Evolutionary conservation across 2,797 vertebrate species (phyloP).

Genomic region (Loris lydekkerianus): DNA sequence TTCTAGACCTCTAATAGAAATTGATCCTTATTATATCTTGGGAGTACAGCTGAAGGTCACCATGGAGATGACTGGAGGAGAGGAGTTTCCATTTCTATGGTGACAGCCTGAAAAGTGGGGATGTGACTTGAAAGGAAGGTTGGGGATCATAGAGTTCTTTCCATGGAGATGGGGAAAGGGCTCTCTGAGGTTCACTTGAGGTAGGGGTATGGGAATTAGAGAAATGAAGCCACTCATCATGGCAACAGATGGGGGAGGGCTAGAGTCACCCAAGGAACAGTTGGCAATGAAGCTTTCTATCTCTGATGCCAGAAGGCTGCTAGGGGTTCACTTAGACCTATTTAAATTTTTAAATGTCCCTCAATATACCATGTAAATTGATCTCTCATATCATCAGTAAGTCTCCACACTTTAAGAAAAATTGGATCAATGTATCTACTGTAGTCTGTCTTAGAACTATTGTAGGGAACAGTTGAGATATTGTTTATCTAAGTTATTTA

Average conservation of each 20-base stretch:
- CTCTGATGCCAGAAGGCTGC: slow-evolving; percentile 10
- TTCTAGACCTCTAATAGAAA: slow-evolving; percentile 48
- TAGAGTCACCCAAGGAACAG: slow-evolving; percentile 27
- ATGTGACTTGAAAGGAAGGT: slow-evolving; percentile 61
- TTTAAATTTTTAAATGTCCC: slow-evolving; percentile 3
- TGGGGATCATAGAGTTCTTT: slow-evolving; percentile 54
- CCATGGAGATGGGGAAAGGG: slow-evolving; percentile 1
- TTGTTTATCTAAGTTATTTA: slow-evolving; percentile 15
- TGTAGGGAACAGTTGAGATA: not conserved
- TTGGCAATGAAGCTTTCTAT: slow-evolving; percentile 46
- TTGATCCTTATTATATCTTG: slow-evolving; percentile 28
- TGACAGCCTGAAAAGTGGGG: slow-evolving; percentile 27
- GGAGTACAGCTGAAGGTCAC: slow-evolving; percentile 46
- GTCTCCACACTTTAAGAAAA: not conserved
- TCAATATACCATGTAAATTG: slow-evolving; percentile 31
- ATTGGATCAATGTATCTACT: not conserved
- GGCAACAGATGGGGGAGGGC: slow-evolving; percentile 18
- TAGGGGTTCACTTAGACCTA: slow-evolving; percentile 30
- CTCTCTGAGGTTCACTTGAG: slow-evolving; percentile 27
- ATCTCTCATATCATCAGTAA: slow-evolving; percentile 24
- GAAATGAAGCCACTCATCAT: slow-evolving; percentile 64
- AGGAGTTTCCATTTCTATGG: slow-evolving; percentile 66
- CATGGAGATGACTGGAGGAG: slow-evolving; percentile 53
- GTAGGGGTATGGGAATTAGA: slow-evolving; percentile 1
- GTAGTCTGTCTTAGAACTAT: not conserved